These are phyloP conservation scores for Chiridota heheva DNA, from an alignment of 35 echinoderm and acorn worm genomes.

Conservation along the genomic window DNA sequence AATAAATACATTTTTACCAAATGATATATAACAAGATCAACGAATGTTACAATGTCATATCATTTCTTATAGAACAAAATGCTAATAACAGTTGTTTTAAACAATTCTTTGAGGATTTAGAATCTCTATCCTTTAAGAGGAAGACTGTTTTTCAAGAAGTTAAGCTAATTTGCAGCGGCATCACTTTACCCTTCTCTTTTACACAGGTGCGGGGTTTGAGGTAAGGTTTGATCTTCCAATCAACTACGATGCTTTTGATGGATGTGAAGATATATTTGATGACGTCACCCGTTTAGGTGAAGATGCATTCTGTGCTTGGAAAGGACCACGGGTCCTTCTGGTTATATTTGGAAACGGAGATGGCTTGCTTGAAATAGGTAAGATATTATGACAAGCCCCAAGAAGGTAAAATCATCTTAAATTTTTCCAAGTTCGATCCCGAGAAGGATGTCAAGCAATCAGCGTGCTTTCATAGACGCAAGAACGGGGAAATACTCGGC, in stretches of 20 bases:
- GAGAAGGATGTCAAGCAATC: too few species aligned
- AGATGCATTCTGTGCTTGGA: constrained; percentile 55
- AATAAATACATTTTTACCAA: too few species aligned
- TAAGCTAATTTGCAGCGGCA: too few species aligned
- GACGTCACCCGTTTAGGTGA: constrained; percentile 45
- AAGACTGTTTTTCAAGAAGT: too few species aligned
- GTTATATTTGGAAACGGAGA: constrained; percentile 56
- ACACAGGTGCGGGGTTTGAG: constrained; percentile 58
- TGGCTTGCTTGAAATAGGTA: constrained; percentile 64
- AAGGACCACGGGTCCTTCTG: constrained; percentile 39
- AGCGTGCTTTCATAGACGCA: too few species aligned
- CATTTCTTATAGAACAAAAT: too few species aligned
- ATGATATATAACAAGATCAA: too few species aligned
- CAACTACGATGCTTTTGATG: constrained; percentile 30
- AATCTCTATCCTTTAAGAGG: too few species aligned
- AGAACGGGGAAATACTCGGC: too few species aligned
- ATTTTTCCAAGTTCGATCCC: neutral
- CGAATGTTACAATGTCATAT: too few species aligned
- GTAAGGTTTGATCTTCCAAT: constrained; percentile 61
- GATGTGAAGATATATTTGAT: constrained; percentile 62
- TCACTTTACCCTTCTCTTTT: neutral
- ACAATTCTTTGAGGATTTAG: too few species aligned
- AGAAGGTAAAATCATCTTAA: neutral
- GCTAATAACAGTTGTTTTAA: too few species aligned
- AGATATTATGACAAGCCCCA: neutral